Percentiles rank a stretch among this genome's conserved stretches.
Conservation (phyloP, 1,140 invertebrate genomes). For the Brachionus calyciflorus region DNA sequence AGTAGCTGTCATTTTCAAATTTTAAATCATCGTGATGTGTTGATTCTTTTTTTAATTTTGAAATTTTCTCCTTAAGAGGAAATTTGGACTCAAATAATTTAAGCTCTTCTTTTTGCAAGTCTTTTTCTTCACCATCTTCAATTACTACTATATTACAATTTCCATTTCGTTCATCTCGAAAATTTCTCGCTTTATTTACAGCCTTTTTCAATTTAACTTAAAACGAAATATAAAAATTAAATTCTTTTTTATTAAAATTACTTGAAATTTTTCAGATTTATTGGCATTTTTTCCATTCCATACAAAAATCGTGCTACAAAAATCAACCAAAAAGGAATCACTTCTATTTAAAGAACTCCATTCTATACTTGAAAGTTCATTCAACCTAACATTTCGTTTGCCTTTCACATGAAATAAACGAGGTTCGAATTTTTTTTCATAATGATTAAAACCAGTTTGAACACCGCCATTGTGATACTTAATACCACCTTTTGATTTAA, state of each 20-base stretch:
- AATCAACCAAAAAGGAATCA: conserved; percentile 82
- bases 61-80: conserved; percentile 18
- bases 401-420: conserved; percentile 83
- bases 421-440: conserved; percentile 70
- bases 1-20: conserved; percentile 25
- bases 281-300: conserved; percentile 67
- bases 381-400: conserved; percentile 77
- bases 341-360: conserved; percentile 81
- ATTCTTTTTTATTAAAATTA: conserved; percentile 44
- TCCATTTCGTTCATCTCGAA: conserved; percentile 49
- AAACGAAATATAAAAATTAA: neutral
- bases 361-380: conserved; percentile 69
- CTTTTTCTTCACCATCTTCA: conserved; percentile 80
- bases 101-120: conserved; percentile 66
- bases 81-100: conserved; percentile 42
- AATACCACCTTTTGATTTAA: conserved; percentile 64
- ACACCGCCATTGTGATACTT: conserved; percentile 78
- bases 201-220: conserved; percentile 61
- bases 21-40: conserved; percentile 13
- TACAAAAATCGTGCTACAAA: conserved; percentile 72
- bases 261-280: conserved; percentile 61
- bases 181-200: conserved; percentile 74
- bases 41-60: conserved; percentile 1
- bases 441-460: conserved; percentile 78
- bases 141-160: conserved; percentile 68